phyloP scores from a whole-genome alignment of 2,113 vertebrate genomes.

The Myxocyprinus asiaticus region DNA sequence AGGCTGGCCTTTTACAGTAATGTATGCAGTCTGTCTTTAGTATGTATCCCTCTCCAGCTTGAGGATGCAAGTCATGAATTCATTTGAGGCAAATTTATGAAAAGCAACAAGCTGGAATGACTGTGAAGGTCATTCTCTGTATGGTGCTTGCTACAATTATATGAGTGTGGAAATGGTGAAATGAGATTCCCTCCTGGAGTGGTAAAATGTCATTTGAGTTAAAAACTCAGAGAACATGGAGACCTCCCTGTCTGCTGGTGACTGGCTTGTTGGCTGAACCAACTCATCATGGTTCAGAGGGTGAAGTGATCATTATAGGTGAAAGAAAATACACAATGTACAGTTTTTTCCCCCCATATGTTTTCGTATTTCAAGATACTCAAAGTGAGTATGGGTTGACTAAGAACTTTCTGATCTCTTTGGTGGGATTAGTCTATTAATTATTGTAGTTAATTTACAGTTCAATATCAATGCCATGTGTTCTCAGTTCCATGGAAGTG shows the following conservation, averaged over 20 bases:
- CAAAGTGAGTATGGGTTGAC: too few species aligned
- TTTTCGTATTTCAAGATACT: too few species aligned
- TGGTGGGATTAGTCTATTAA: not conserved
- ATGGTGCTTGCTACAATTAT: conserved; percentile 50
- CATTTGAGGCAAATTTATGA: conserved; percentile 69
- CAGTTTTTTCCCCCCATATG: too few species aligned
- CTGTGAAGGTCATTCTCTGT: conserved; percentile 67
- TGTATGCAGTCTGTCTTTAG: conserved; percentile 66
- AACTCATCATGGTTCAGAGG: not conserved
- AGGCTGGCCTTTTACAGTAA: conserved; percentile 65
- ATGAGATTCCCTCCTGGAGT: conserved; percentile 40
- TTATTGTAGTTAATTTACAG: not conserved
- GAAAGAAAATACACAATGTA: too few species aligned
- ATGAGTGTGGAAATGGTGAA: conserved; percentile 46
- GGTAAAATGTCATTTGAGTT: not conserved
- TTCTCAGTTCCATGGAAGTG: not conserved
- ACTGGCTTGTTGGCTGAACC: not conserved
- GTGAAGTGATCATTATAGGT: not conserved
- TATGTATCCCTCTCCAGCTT: conserved; percentile 60
- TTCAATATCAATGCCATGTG: not conserved
- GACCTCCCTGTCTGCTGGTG: conserved; percentile 11
- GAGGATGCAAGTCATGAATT: conserved; percentile 67
- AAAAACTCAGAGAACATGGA: not conserved
- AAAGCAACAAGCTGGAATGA: conserved; percentile 63
- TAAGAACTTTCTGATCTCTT: too few species aligned